Conservation (phyloP, 2,797 vertebrate species). For the Cyprinella venusta region DNA sequence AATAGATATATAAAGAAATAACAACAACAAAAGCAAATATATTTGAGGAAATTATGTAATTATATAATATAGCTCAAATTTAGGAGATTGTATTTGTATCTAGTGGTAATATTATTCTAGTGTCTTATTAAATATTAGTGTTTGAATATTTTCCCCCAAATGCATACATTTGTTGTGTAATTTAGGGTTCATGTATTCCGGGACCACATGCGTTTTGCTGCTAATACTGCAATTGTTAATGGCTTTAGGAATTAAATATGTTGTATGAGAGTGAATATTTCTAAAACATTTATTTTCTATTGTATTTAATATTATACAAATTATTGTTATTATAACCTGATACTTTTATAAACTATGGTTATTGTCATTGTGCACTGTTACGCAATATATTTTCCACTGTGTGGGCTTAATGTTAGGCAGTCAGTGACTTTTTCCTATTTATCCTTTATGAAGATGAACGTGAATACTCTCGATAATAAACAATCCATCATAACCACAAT, state of each 20-base stretch:
- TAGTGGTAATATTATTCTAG: not conserved
- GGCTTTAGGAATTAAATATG: conserved; percentile 40
- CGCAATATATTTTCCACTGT: conserved; percentile 65
- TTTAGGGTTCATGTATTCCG: conserved; percentile 61
- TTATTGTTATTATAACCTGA: conserved; percentile 68
- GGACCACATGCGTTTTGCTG: conserved; percentile 82
- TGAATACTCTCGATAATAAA: conserved; percentile 78
- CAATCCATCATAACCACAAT: conserved; percentile 66
- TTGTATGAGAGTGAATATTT: conserved; percentile 72
- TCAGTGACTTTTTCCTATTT: conserved; percentile 63
- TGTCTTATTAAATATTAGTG: conserved; percentile 10
- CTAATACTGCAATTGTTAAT: conserved; percentile 78
- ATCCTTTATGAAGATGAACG: conserved; percentile 72
- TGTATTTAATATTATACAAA: conserved; percentile 75
- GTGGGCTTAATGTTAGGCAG: conserved; percentile 55
- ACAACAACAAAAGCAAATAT: not conserved
- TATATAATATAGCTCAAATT: not conserved
- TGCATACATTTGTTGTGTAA: conserved; percentile 67
- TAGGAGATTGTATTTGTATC: conserved; percentile 60
- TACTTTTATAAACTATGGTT: conserved; percentile 61
- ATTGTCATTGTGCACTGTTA: conserved; percentile 71
- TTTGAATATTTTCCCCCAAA: conserved; percentile 33
- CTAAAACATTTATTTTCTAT: conserved; percentile 84
- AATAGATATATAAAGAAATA: not conserved
- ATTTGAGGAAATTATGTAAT: conserved; percentile 1